Base-by-base conservation (phyloP, 2,888 invertebrate species). In the Cheilosia variabilis region DNA sequence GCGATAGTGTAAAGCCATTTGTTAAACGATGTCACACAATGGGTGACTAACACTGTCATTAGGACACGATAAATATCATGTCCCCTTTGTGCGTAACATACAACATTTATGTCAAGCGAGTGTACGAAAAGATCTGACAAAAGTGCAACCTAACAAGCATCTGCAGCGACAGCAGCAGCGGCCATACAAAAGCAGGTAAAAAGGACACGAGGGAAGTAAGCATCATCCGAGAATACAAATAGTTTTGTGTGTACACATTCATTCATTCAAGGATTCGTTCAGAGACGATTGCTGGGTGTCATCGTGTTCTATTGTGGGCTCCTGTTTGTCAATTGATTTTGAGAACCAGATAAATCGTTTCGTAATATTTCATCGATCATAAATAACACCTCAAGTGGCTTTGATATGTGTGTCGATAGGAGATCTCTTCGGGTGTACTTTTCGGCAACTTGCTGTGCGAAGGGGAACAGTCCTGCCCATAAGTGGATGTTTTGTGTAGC, bases 21-120 rank as follows among this genome's bases (percentile, higher is more conserved):
- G 75, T 71, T 80, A 80, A 84, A 80, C 80, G 84, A 71, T 84
- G 69, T 76, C 65, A 80, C 71, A 84, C 79, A 80, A 84, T 80
- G 45, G 71, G 55, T 65, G 65, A 84, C 80, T 80, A 69, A 65
- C 84, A 80, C 43, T 73, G 75, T 84, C 80, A 84, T 75, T 84
- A 80, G 58, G 63, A 80, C 60, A 79, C 58, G 69, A 80, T 80
- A 75, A 84, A 80, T 84, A 80, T 62, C 80, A 52, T 65, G 80
- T 80, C 68, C 52, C 73, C 69, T 52, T 62, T 65, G 19, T 57
- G 43, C 41, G 50, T 76, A 22, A 17, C 31, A 13, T 17, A 17
- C 37, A 19, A 17, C 17, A 45, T 47, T 17, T 34, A 27, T 65
- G 52, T 47, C 22, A 22, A 24, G 13, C 22, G 19, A 52, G 52